These are phyloP conservation scores for Xestia c-nigrum DNA, from an alignment of 2,888 invertebrate genomes.

Conservation along the genomic window DNA sequence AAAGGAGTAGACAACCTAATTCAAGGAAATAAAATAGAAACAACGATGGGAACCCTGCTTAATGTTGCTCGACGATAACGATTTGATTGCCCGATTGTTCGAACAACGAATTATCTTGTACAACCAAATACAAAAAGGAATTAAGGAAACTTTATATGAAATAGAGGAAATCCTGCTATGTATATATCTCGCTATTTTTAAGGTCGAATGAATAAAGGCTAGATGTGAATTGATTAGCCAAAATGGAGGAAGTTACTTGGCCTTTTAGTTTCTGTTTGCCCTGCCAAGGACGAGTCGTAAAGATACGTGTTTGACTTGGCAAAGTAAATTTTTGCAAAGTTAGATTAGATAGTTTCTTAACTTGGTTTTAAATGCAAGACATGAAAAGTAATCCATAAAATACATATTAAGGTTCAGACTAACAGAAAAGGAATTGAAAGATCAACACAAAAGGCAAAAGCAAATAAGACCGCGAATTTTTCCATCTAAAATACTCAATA, in stretches of 20 bases:
- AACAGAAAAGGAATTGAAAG: constrained; percentile 24
- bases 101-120: constrained; percentile 64
- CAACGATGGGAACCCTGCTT: constrained; percentile 69
- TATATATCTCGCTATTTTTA: constrained; percentile 56
- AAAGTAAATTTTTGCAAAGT: constrained; percentile 28
- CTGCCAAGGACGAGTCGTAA: constrained; percentile 59
- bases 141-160: constrained; percentile 64
- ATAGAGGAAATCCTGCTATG: constrained; percentile 63
- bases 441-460: constrained; percentile 25
- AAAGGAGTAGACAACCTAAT: constrained; percentile 65
- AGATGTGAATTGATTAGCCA: constrained; percentile 67
- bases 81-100: constrained; percentile 68
- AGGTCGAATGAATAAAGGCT: constrained; percentile 65
- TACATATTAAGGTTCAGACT: neutral
- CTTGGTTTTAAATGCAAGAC: constrained; percentile 13
- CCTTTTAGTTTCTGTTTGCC: constrained; percentile 62
- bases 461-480: constrained; percentile 29
- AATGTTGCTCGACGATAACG: constrained; percentile 69
- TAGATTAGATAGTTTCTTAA: constrained; percentile 15
- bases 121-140: constrained; percentile 61
- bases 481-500: constrained; percentile 49
- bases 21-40: constrained; percentile 66
- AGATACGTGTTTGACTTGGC: constrained; percentile 48
- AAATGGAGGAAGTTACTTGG: constrained; percentile 62
- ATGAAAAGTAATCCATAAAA: neutral